Evolutionary conservation across 2,113 vertebrate species (phyloP), one percentile per base, ranked within the genome.

Genomic region (Pelvicachromis taeniatus): DNA sequence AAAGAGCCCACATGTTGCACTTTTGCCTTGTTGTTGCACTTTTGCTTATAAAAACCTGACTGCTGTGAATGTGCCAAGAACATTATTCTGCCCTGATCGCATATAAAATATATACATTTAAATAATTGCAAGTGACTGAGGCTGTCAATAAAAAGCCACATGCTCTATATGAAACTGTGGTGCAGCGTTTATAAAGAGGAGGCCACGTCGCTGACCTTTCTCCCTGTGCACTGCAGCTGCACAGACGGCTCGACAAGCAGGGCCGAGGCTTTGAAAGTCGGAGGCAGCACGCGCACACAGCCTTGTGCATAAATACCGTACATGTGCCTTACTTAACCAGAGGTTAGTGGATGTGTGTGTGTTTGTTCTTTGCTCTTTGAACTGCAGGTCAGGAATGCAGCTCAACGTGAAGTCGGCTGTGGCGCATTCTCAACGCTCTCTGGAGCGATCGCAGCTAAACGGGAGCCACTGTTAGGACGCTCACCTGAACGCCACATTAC

Each of bases 371-470:
- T 92, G 91, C 88, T 95, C 95, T 96, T 96, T 96, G 95, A 96
- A 95, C 95, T 89, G 87, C 85, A 85, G 94, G 91, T 93, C 94
- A 95, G 90, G 95, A 96, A 96, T 96, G 95, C 92, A 90, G 94
- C 92, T 88, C 93, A 87, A 92, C 80, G 9, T 94, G 94, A 90
- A 94, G 94, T 92, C 87, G 23, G 90, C 87, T 91, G 80, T 85
- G 82, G 87, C 65, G 48, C 91, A 92, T 94, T 92, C 93, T 94
- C 89, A 61, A 82, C 79, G 48, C 90, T 79, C 87, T 81, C 85
- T 81, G 83, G 85, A 88, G 55, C 12, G 29, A 75, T 52, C 55
- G 26, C 23, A 35, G 52, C 35, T 53, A 68, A 56, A 78, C 54
- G 84, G 70, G 58, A 65, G 23, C 7, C 81, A 83, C 58, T 53